Percentiles rank a stretch among this genome's conserved stretches.
Evolutionary conservation across 1,140 invertebrate species (phyloP).

Genomic region (Bradysia coprophila): DNA sequence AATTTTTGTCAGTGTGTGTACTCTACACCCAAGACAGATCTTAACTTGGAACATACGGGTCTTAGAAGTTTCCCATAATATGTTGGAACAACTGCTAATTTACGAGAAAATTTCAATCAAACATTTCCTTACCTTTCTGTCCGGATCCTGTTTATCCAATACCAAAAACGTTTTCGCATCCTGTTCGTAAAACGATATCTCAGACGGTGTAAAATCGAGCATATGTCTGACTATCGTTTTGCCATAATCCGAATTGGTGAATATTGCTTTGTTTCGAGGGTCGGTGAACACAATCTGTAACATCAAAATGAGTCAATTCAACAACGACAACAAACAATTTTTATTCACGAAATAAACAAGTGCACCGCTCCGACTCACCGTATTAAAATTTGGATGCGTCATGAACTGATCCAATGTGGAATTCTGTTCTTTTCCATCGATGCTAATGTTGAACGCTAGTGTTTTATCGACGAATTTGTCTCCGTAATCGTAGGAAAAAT

Average conservation of each 20-base stretch:
- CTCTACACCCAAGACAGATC: too few species aligned
- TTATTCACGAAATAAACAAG: too few species aligned
- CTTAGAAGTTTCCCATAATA: too few species aligned
- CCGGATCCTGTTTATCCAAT: constrained; percentile 49
- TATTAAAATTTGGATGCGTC: constrained; percentile 57
- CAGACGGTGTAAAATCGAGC: constrained; percentile 54
- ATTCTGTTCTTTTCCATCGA: constrained; percentile 24
- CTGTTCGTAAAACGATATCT: constrained; percentile 52
- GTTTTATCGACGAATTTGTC: constrained; percentile 57
- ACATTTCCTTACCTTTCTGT: constrained; percentile 36
- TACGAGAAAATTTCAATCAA: constrained; percentile 3
- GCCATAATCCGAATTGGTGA: constrained; percentile 56
- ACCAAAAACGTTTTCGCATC: constrained; percentile 37
- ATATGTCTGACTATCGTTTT: constrained; percentile 34
- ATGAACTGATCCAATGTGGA: constrained; percentile 65
- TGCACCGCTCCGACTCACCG: too few species aligned
- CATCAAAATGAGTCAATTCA: constrained; percentile 8
- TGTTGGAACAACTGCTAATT: too few species aligned
- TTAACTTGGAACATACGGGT: too few species aligned
- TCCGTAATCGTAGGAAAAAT: constrained; percentile 75
- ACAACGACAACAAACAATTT: too few species aligned
- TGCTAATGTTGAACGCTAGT: constrained; percentile 36
- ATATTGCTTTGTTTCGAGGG: constrained; percentile 53
- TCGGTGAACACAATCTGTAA: constrained; percentile 73
- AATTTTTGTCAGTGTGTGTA: too few species aligned